phyloP scores from a whole-genome alignment of 2,888 invertebrate genomes.

The Antheraea assamensis region DNA sequence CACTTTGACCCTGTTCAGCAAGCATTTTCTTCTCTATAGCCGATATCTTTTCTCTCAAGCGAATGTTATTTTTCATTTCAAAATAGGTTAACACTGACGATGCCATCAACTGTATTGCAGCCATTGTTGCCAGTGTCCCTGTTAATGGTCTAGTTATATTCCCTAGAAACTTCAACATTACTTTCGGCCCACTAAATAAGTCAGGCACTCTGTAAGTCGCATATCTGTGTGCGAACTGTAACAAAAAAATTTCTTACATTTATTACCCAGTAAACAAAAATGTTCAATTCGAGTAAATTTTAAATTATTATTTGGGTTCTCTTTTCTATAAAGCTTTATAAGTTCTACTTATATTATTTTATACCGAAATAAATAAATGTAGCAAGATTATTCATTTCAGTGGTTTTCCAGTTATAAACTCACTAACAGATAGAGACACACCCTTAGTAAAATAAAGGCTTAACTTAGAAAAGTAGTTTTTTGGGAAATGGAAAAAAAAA shows the following conservation, averaged over 20 bases:
- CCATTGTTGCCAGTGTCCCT: slow-evolving; percentile 70
- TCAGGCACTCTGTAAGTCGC: slow-evolving; percentile 84
- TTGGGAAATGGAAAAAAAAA: too few species aligned
- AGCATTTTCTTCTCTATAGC: slow-evolving; percentile 59
- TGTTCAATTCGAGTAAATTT: too few species aligned
- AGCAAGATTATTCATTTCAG: too few species aligned
- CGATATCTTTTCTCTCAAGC: slow-evolving; percentile 61
- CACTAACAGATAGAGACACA: too few species aligned
- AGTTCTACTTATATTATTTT: too few species aligned
- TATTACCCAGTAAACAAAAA: too few species aligned
- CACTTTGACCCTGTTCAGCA: slow-evolving; percentile 30
- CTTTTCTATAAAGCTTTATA: too few species aligned
- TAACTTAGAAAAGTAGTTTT: too few species aligned
- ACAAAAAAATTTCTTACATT: slow-evolving; percentile 29
- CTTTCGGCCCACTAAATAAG: slow-evolving; percentile 79
- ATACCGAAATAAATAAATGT: too few species aligned
- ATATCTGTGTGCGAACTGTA: slow-evolving; percentile 84
- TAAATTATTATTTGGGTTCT: too few species aligned
- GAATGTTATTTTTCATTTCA: slow-evolving; percentile 79
- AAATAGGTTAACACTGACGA: slow-evolving; percentile 83
- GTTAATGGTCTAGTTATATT: slow-evolving; percentile 80
- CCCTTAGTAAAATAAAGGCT: too few species aligned
- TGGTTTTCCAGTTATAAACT: too few species aligned
- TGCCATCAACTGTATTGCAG: slow-evolving; percentile 76
- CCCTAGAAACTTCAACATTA: slow-evolving; percentile 75